Evolutionary conservation across 2,888 invertebrate genomes (phyloP), one percentile per base, ranked within the genome.

Genomic region (Taenaris catops): DNA sequence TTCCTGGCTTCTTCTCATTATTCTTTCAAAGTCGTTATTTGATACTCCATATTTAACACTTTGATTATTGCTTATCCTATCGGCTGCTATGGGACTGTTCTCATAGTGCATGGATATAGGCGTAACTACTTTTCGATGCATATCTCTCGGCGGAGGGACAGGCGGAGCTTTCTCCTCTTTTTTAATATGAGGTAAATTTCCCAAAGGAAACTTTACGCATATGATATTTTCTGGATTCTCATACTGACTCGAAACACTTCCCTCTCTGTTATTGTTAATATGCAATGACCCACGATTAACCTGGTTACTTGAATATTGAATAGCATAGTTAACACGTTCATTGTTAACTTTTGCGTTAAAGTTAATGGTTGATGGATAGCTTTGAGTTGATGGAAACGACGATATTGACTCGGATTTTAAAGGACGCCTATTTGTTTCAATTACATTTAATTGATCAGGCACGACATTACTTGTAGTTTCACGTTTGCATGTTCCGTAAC

Each of bases 111-210:
- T 87, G 10, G 87, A 86, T 49, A 86, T 47, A 41, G 83, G 83
- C 16, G 87, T 86, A 8, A 88, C 70, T 7, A 89, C 79, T 66
- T 90, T 88, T 39, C 91, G 88, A 53, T 89, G 87, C 46, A 92
- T 93, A 69, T 93, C 94, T 51, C 93, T 83, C n/a, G 94, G 94
- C 0, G 95, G 94, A 12, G 94, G 94, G 2, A 92, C 91, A 0
- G 95, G 94, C 2, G 94, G 94, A 18, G 89, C 57, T 25, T 83
- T 87, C 29, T 80, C 79, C 24, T 87, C 84, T 49, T 71, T 72
- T 48, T 72, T 78, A 18, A 71, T 64, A 46, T 75, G 75, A 20
- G 73, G 71, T 3, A 83, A 74, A 52, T 83, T 87, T 34, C 87
- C 88, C 21, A 88, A 53, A 7, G 88, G 88, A 64, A 88, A 88